phyloP scores from a whole-genome alignment of 2,888 invertebrate genomes.

The Sisyra terminalis region DNA sequence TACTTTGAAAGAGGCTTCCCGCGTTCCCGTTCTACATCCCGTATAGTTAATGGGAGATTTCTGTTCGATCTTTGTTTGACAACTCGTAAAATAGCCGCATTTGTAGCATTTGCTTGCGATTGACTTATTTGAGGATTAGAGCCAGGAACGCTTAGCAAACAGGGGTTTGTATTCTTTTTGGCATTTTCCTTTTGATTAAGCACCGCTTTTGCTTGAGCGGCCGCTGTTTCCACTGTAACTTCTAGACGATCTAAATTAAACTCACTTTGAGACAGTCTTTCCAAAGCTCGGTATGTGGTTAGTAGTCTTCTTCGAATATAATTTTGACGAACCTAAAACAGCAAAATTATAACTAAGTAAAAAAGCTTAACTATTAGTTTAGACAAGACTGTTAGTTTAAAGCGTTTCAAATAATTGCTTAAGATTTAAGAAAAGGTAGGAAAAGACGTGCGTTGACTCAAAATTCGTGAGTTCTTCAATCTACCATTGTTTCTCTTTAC shows the following conservation, averaged over 20 bases:
- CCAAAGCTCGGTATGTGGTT: slow-evolving; percentile 66
- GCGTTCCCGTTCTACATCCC: slow-evolving; percentile 64
- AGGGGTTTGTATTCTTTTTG: slow-evolving; percentile 22
- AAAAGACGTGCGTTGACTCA: no score
- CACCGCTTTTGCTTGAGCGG: slow-evolving; percentile 19
- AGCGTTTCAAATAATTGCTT: no score
- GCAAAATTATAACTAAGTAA: slow-evolving; percentile 8
- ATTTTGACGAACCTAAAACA: slow-evolving; percentile 51
- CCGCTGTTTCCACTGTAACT: slow-evolving; percentile 36
- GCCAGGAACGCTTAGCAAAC: slow-evolving; percentile 26
- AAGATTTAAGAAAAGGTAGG: no score
- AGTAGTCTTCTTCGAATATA: slow-evolving; percentile 62
- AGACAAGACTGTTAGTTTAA: no score
- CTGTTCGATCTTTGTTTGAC: slow-evolving; percentile 30
- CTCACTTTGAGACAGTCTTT: slow-evolving; percentile 69
- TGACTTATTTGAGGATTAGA: background rate
- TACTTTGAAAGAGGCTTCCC: slow-evolving; percentile 77
- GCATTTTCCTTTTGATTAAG: slow-evolving; percentile 12
- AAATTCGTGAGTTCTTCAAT: no score
- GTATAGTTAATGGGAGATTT: slow-evolving; percentile 48
- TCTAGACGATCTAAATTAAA: slow-evolving; percentile 63
- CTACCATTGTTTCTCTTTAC: no score
- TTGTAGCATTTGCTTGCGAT: slow-evolving; percentile 2
- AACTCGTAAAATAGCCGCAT: slow-evolving; percentile 20
- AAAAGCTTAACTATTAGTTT: slow-evolving; percentile 2